phyloP scores from a whole-genome alignment of 2,888 invertebrate species.

The Nysson spinosus region DNA sequence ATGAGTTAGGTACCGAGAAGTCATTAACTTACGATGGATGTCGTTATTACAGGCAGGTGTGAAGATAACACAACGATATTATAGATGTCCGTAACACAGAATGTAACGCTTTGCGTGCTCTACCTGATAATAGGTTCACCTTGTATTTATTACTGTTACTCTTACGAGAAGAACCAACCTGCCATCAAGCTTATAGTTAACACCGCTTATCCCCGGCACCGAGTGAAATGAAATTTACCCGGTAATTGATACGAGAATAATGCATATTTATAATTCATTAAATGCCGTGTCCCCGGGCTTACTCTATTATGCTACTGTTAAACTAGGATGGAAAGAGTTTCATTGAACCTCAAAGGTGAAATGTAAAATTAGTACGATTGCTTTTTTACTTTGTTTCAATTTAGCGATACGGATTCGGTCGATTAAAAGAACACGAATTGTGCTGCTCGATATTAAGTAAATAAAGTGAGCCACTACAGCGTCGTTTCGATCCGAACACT shows the following conservation, averaged over 20 bases:
- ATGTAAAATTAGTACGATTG: too few relatives aligned
- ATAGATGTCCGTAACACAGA: not conserved
- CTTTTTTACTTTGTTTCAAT: too few relatives aligned
- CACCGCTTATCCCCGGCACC: too few relatives aligned
- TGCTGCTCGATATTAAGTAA: constrained; percentile 44
- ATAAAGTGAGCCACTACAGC: constrained; percentile 39
- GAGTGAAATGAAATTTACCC: too few relatives aligned
- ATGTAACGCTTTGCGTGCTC: not conserved
- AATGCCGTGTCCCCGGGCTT: too few relatives aligned
- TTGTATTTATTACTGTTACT: constrained; percentile 3
- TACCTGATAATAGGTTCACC: not conserved
- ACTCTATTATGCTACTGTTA: too few relatives aligned
- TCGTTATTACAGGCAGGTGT: constrained; percentile 27
- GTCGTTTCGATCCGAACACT: constrained; percentile 46
- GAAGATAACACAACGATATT: constrained; percentile 13
- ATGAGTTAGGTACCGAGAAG: constrained; percentile 23
- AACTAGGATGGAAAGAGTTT: too few relatives aligned
- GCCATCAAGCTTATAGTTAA: not conserved
- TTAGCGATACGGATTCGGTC: too few relatives aligned
- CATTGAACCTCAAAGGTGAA: too few relatives aligned
- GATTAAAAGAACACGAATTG: constrained; percentile 6
- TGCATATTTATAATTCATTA: too few relatives aligned
- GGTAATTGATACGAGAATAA: too few relatives aligned
- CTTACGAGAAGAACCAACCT: too few relatives aligned
- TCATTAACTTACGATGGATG: constrained; percentile 40